Percentiles rank a stretch among this genome's conserved stretches.
Evolutionary conservation across 2,888 invertebrate species (phyloP).

Genomic region (Erebia palarica): DNA sequence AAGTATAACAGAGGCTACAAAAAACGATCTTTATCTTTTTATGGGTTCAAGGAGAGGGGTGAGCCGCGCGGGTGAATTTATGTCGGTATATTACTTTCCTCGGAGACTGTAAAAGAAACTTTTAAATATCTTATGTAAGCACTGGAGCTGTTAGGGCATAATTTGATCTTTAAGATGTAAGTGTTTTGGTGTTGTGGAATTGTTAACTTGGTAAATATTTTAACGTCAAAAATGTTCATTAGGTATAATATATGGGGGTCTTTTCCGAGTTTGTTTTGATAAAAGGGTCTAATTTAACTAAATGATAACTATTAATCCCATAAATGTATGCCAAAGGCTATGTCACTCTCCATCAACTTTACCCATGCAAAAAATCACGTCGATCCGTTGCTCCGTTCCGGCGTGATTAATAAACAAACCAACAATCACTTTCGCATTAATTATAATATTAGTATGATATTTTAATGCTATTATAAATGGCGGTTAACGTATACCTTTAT

Average conservation of each 20-base stretch:
- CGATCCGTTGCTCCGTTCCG: too few species aligned
- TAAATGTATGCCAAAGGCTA: too few species aligned
- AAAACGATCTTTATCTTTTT: constrained; percentile 75
- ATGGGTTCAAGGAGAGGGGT: constrained; percentile 61
- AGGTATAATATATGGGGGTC: neutral
- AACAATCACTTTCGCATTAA: too few species aligned
- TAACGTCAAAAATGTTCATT: neutral
- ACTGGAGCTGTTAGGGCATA: constrained; percentile 17
- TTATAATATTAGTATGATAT: too few species aligned
- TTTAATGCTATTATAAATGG: too few species aligned
- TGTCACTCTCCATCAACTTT: too few species aligned
- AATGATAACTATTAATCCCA: neutral
- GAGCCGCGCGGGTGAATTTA: constrained; percentile 62
- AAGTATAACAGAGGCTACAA: constrained; percentile 54
- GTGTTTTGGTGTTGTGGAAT: constrained; percentile 5
- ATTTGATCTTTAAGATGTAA: constrained; percentile 23
- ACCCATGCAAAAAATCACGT: too few species aligned
- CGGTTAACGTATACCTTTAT: too few species aligned
- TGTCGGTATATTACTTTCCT: constrained; percentile 62
- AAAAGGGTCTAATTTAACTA: neutral
- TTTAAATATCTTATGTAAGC: constrained; percentile 59
- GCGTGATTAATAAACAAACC: too few species aligned
- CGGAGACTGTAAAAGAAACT: constrained; percentile 67
- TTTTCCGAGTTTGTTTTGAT: neutral
- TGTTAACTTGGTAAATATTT: neutral